Conservation (phyloP, 2,888 invertebrate genomes). For the Eupeodes luniger region DNA sequence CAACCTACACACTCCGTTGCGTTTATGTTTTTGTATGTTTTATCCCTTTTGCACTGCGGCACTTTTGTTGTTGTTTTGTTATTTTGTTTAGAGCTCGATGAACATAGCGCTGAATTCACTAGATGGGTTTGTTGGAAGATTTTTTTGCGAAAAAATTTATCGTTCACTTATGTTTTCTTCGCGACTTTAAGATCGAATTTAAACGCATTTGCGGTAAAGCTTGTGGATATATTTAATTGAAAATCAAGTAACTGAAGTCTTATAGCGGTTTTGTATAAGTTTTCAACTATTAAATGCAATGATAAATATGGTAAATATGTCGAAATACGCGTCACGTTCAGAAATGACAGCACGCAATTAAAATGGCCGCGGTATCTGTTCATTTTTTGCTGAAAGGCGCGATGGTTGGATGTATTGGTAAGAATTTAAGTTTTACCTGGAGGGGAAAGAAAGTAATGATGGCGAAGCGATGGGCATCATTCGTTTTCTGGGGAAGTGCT, state of each 20-base stretch:
- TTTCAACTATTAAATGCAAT: constrained; percentile 66
- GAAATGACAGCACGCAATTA: constrained; percentile 82
- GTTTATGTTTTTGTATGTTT: constrained; percentile 53
- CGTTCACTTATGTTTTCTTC: constrained; percentile 53
- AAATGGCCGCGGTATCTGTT: constrained; percentile 80
- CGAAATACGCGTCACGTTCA: constrained; percentile 76
- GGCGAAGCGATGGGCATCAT: background rate
- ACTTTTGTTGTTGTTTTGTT: constrained; percentile 70
- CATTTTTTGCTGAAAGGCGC: constrained; percentile 71
- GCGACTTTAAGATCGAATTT: constrained; percentile 38
- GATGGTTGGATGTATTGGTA: constrained; percentile 68
- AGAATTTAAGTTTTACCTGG: constrained; percentile 40
- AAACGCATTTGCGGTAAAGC: constrained; percentile 39
- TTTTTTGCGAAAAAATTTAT: constrained; percentile 56
- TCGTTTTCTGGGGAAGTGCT: background rate
- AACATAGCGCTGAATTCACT: constrained; percentile 76
- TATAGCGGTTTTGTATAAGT: constrained; percentile 41
- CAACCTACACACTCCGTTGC: constrained; percentile 59
- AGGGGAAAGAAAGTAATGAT: constrained; percentile 42
- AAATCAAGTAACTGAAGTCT: constrained; percentile 42
- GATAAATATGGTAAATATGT: constrained; percentile 66
- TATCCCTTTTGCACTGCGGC: constrained; percentile 63
- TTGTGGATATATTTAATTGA: constrained; percentile 15
- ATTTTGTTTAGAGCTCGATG: constrained; percentile 67
- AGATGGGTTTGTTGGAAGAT: constrained; percentile 67